Conservation (phyloP, 2,797 vertebrate genomes). For the Xiphorhynchus erythropygius region DNA sequence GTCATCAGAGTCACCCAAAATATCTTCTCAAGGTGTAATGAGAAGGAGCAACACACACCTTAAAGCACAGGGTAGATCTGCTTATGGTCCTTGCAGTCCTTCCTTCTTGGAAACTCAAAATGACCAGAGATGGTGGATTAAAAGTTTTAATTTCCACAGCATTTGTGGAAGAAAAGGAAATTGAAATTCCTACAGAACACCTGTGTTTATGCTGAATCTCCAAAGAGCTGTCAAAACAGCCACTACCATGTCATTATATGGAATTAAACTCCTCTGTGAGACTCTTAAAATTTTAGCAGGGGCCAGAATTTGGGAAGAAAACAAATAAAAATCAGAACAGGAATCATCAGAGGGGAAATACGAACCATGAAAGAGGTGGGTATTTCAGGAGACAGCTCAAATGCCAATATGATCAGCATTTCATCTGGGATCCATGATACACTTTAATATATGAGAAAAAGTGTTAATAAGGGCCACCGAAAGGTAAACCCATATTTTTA, state of each 20-base stretch:
- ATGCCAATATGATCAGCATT: not conserved
- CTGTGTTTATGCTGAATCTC: not conserved
- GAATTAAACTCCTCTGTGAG: not conserved
- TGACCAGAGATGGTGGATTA: not conserved
- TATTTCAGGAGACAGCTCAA: not conserved
- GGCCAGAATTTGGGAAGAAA: not conserved
- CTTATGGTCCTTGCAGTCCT: not conserved
- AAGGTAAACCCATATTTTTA: not conserved
- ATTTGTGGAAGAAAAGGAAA: not conserved
- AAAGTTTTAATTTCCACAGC: not conserved
- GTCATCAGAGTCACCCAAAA: not conserved
- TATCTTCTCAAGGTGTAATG: not conserved
- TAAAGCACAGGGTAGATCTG: not conserved
- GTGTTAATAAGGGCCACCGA: not conserved
- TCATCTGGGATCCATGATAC: not conserved
- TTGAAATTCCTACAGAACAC: not conserved
- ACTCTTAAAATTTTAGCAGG: not conserved
- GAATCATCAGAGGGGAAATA: not conserved
- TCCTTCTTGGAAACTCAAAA: not conserved
- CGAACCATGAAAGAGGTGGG: not conserved
- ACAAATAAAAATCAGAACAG: not conserved
- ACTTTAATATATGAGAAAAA: not conserved
- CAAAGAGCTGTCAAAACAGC: conserved; percentile 16
- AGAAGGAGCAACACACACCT: not conserved
- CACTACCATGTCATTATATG: not conserved